Percentiles rank a stretch among this genome's conserved stretches.
phyloP scores from a whole-genome alignment of 2,888 invertebrate genomes.

The Chrysodeixis includens region DNA sequence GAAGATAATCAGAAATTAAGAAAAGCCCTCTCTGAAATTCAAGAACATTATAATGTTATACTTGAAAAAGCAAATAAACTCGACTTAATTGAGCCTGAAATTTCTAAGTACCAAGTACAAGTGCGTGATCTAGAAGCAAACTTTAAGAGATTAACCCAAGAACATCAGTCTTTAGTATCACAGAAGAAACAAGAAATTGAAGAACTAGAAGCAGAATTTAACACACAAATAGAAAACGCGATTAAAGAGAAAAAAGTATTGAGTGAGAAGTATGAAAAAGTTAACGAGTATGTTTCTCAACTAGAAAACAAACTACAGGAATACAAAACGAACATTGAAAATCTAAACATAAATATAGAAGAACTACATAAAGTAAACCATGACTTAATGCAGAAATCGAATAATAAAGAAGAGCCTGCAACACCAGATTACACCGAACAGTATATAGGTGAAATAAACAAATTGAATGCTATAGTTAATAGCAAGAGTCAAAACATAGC shows the following conservation, averaged over 20 bases:
- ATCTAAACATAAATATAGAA: conserved; percentile 72
- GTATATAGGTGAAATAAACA: conserved; percentile 89
- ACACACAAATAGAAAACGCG: conserved; percentile 82
- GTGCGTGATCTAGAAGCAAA: conserved; percentile 82
- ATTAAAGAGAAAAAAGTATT: conserved; percentile 85
- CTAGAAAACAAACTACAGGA: conserved; percentile 77
- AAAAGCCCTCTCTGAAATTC: conserved; percentile 79
- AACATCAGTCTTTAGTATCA: conserved; percentile 77
- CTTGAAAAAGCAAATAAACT: conserved; percentile 76
- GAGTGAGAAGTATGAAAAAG: conserved; percentile 83
- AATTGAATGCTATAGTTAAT: conserved; percentile 84
- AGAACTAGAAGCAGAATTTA: conserved; percentile 83
- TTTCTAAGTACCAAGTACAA: conserved; percentile 75
- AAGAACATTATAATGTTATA: conserved; percentile 77
- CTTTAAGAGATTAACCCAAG: conserved; percentile 74
- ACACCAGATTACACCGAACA: conserved; percentile 84
- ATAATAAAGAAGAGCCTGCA: conserved; percentile 56
- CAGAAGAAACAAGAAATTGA: conserved; percentile 83
- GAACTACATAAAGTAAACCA: conserved; percentile 78
- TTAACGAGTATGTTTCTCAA: conserved; percentile 84
- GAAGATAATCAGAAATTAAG: conserved; percentile 87
- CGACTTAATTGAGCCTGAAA: conserved; percentile 73
- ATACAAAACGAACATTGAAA: conserved; percentile 75
- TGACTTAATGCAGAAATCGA: conserved; percentile 69
- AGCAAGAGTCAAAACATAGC: conserved; percentile 86